These are phyloP conservation scores for Enteromius unitaeniatus DNA, from an alignment of 2,797 vertebrate species.

Conservation along the genomic window DNA sequence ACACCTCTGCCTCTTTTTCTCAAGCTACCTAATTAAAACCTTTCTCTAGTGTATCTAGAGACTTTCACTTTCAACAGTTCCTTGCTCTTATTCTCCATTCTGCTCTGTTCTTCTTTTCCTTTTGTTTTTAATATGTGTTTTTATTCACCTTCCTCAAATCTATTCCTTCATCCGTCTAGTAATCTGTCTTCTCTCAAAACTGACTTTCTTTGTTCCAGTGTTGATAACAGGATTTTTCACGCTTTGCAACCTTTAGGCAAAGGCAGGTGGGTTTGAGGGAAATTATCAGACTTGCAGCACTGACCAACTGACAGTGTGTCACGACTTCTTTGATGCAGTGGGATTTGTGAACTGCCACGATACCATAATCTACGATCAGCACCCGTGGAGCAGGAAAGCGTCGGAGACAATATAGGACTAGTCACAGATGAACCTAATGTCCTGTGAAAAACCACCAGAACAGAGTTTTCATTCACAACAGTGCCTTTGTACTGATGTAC, in stretches of 20 bases:
- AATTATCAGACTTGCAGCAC: background rate
- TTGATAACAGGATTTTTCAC: slow-evolving; percentile 32
- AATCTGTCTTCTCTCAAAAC: slow-evolving; percentile 48
- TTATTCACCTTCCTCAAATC: slow-evolving; percentile 13
- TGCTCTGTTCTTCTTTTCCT: slow-evolving; percentile 32
- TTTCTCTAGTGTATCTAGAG: slow-evolving; percentile 68
- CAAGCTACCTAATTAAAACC: slow-evolving; percentile 81
- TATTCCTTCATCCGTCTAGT: slow-evolving; percentile 15
- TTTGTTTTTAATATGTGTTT: slow-evolving; percentile 42
- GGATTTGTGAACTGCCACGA: slow-evolving; percentile 43
- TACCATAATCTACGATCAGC: slow-evolving; percentile 52
- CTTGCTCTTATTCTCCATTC: slow-evolving; percentile 68
- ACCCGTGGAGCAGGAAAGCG: slow-evolving; percentile 51
- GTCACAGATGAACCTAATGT: slow-evolving; percentile 57
- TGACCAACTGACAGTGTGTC: slow-evolving; percentile 4
- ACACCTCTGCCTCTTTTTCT: slow-evolving; percentile 76
- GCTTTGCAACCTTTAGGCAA: slow-evolving; percentile 35
- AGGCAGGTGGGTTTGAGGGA: slow-evolving; percentile 21
- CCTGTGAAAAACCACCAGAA: slow-evolving; percentile 64
- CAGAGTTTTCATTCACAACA: slow-evolving; percentile 67
- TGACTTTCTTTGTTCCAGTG: slow-evolving; percentile 11
- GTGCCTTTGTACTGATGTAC: slow-evolving; percentile 36
- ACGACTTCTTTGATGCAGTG: background rate
- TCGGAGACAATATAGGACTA: slow-evolving; percentile 42
- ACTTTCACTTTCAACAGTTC: slow-evolving; percentile 69